Evolutionary conservation across 2,113 vertebrate species (phyloP), one percentile per base, ranked within the genome.

Genomic region (Ploceus nigricollis): DNA sequence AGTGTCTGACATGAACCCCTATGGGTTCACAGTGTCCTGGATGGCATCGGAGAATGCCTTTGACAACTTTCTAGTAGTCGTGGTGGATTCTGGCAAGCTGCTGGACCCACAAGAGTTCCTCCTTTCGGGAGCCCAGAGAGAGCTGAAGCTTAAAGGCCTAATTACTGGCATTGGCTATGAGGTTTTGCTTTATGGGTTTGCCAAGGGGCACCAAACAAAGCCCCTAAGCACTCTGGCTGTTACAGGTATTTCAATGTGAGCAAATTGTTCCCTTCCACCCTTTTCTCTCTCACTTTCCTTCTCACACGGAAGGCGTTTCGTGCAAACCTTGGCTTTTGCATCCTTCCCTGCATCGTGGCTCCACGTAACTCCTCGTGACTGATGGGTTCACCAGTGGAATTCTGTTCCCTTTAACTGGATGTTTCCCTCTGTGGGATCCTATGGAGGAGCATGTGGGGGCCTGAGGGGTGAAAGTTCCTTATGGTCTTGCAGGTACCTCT

Each of bases 31-130:
- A 94, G 96, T 98, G 94, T 97, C 98, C 94, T 98, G 98, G 98
- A 98, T 92, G 98, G 98, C 98, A 98, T 98, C 92, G 91, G 97
- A 98, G 95, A 97, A 98, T 98, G 98, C 98, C 97, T 99, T 99
- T 98, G 99, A 98, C 93, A 98, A 97, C 97, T 99, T 99, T 98
- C 97, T 98, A 93, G 97, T 99, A 97, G 98, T 98, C 97, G 98
- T 99, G 98, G 99, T 99, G 94, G 99, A 99, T 97, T 99, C 99
- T 70, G 99, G 99, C 95, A 98, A 98, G 98, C 98, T 99, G 97
- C 98, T 99, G 98, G 98, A 99, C 97, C 98, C 99, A 93, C 99
- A 99, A 96, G 98, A 98, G 95, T 98, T 98, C 97, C 98, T 97
- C 85, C 98, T 98, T 95, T 97, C 98, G 11, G 98, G 98, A 98